phyloP scores from a whole-genome alignment of 2,797 vertebrate genomes.

The Limnodromus scolopaceus region DNA sequence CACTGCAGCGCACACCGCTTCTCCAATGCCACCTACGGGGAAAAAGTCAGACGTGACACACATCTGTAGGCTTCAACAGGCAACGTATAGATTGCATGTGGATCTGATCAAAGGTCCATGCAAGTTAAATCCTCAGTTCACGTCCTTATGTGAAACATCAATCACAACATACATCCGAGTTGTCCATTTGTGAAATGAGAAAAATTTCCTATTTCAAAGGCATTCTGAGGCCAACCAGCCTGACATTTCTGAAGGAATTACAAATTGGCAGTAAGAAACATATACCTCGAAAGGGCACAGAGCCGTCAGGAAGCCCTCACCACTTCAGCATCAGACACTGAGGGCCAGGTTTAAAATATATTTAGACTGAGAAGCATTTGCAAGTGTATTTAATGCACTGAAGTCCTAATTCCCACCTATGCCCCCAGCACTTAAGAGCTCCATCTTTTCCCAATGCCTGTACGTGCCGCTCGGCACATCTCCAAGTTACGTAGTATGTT shows the following conservation, averaged over 20 bases:
- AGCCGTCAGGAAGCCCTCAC: not conserved
- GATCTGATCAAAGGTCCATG: not conserved
- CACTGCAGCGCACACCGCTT: conserved; percentile 79
- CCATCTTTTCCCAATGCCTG: not conserved
- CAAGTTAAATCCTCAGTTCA: not conserved
- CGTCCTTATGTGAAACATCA: not conserved
- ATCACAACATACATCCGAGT: fast-evolving
- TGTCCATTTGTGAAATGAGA: not conserved
- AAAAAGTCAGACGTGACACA: not conserved
- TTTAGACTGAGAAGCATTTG: not conserved
- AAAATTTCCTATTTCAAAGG: not conserved
- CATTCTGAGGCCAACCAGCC: not conserved
- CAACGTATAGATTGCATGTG: fast-evolving
- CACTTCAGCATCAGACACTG: not conserved
- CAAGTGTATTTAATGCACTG: not conserved
- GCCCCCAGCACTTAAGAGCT: not conserved
- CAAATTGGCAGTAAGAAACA: not conserved
- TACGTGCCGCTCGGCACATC: not conserved
- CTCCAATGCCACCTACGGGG: conserved; percentile 84
- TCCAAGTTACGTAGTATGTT: not conserved
- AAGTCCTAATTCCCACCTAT: not conserved
- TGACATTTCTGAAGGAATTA: not conserved
- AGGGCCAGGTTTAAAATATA: not conserved
- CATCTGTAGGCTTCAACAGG: fast-evolving
- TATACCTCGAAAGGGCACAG: not conserved